Conservation (phyloP, 2,113 vertebrate species). For the Plectropomus leopardus region DNA sequence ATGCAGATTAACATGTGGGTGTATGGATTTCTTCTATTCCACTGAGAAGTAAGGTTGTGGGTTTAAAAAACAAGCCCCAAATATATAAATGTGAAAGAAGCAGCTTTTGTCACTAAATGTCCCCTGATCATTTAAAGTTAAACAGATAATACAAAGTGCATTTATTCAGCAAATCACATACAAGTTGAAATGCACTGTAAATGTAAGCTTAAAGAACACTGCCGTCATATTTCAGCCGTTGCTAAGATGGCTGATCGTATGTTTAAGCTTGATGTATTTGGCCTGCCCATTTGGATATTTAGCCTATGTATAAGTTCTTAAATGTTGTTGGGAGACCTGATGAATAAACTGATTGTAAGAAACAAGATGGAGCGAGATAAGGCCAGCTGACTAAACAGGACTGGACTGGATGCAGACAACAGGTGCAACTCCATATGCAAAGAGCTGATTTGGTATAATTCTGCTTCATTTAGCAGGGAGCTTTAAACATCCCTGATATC, state of each 20-base stretch:
- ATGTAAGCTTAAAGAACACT: neutral
- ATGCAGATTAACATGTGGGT: neutral
- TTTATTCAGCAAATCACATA: neutral
- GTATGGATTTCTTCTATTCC: neutral
- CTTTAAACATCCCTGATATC: slow-evolving; percentile 22
- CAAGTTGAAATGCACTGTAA: slow-evolving; percentile 1
- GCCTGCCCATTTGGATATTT: slow-evolving; percentile 7
- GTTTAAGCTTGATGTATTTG: slow-evolving; percentile 23
- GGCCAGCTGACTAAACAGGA: slow-evolving; percentile 20
- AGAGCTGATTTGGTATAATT: neutral
- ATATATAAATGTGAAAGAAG: neutral
- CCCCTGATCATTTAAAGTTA: no score
- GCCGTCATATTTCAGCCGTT: slow-evolving; percentile 1
- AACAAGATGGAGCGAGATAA: slow-evolving; percentile 35
- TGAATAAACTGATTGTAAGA: slow-evolving; percentile 42
- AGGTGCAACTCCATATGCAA: slow-evolving; percentile 72
- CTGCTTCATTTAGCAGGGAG: slow-evolving; percentile 26
- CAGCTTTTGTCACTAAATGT: no score
- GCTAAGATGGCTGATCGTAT: slow-evolving; percentile 15
- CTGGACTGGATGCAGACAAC: slow-evolving; percentile 31
- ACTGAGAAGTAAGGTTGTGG: neutral
- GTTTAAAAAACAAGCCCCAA: neutral
- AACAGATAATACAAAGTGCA: neutral
- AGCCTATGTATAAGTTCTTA: slow-evolving; percentile 31
- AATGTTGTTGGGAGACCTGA: slow-evolving; percentile 23